phyloP scores from a whole-genome alignment of 2,797 vertebrate genomes.

The Siniperca scherzeri region DNA sequence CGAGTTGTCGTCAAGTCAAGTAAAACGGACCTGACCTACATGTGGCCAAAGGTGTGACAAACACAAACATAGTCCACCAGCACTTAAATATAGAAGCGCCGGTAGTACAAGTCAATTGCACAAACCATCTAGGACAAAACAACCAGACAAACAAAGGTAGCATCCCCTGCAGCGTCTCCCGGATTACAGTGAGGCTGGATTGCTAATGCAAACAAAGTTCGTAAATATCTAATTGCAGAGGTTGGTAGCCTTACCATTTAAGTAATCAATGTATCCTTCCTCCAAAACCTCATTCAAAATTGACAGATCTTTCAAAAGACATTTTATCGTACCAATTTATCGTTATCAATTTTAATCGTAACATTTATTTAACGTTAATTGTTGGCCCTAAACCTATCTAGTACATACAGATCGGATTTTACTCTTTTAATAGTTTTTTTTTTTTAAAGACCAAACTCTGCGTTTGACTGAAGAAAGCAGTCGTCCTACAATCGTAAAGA shows the following conservation, averaged over 20 bases:
- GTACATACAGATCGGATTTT: neutral
- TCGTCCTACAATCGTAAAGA: neutral
- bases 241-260: neutral
- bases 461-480: neutral
- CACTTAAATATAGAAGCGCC: no score
- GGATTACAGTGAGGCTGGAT: neutral
- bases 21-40: neutral
- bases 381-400: neutral
- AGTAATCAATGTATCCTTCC: neutral
- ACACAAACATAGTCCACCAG: neutral
- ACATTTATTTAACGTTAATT: neutral
- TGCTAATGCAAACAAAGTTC: neutral
- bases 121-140: neutral
- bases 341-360: no score
- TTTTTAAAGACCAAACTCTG: no score
- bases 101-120: neutral
- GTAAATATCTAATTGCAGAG: neutral
- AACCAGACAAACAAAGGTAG: neutral
- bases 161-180: neutral
- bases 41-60: neutral
- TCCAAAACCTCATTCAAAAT: neutral
- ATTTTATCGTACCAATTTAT: neutral
- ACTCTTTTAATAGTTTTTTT: neutral
- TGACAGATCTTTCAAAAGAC: neutral
- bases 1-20: no score